Conservation (phyloP, 2,888 invertebrate species). For the Synergus umbraculus region DNA sequence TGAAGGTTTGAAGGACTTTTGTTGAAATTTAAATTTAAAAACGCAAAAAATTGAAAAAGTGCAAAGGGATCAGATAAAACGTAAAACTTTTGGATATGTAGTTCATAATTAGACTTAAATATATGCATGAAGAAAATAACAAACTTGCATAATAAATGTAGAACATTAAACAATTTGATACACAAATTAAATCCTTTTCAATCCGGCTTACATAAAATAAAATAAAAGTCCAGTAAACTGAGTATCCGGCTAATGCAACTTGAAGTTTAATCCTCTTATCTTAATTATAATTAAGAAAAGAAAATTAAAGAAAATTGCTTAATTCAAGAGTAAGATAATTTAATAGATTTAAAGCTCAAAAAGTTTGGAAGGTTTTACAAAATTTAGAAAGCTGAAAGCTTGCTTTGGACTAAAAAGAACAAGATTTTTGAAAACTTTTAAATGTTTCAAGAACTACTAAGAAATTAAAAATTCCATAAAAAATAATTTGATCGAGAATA, state of each 20-base stretch:
- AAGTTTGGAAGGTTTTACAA: not conserved
- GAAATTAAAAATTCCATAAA: slow-evolving; percentile 9
- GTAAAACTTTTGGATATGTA: too few relatives aligned
- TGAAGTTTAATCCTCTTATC: not conserved
- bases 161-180: too few relatives aligned
- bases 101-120: too few relatives aligned
- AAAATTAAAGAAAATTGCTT: not conserved
- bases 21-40: too few relatives aligned
- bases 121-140: too few relatives aligned
- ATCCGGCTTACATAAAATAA: not conserved
- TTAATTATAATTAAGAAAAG: not conserved
- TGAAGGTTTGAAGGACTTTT: too few relatives aligned
- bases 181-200: not conserved
- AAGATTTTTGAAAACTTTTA: not conserved
- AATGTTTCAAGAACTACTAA: not conserved
- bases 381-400: not conserved
- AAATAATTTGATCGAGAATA: not conserved
- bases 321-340: not conserved
- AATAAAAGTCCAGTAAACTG: not conserved
- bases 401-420: not conserved
- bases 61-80: too few relatives aligned
- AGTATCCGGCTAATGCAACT: not conserved
- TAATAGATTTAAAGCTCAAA: not conserved
- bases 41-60: too few relatives aligned
- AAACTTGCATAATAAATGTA: too few relatives aligned